Evolutionary conservation across 2,113 vertebrate genomes (phyloP).

Genomic region (Dipodomys stephensi): DNA sequence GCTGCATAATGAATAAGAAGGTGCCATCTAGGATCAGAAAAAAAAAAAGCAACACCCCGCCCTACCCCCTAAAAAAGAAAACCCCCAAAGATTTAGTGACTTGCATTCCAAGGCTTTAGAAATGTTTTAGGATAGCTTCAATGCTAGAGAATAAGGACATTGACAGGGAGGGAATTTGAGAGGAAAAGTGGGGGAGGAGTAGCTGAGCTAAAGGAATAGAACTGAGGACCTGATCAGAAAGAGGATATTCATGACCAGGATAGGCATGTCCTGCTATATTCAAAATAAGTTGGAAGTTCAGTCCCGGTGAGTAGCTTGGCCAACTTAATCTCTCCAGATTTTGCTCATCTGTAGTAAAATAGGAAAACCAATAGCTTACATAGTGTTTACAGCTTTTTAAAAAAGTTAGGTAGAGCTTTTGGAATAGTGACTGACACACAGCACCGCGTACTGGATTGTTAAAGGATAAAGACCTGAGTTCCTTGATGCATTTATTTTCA

Average conservation of each 20-base stretch:
- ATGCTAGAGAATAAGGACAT: slow-evolving; percentile 48
- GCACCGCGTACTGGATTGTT: neutral
- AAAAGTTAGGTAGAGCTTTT: neutral
- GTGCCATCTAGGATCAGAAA: neutral
- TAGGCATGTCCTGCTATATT: neutral
- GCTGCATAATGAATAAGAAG: neutral
- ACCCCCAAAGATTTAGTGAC: neutral
- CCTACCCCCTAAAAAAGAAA: neutral
- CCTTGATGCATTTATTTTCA: neutral
- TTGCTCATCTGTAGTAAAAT: neutral
- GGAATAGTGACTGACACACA: neutral
- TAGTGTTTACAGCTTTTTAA: neutral
- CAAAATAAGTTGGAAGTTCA: slow-evolving; percentile 37
- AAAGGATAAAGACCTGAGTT: neutral
- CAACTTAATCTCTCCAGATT: neutral
- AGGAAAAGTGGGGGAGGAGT: neutral
- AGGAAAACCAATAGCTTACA: neutral
- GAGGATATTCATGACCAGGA: neutral
- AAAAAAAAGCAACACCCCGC: neutral
- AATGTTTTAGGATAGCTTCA: slow-evolving; percentile 19
- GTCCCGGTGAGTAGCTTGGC: neutral
- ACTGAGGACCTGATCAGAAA: slow-evolving; percentile 28
- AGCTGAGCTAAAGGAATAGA: neutral
- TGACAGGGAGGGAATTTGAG: slow-evolving; percentile 45
- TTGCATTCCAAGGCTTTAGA: slow-evolving; percentile 29